phyloP scores from a whole-genome alignment of 1,140 invertebrate genomes.

The Planococcus citri region DNA sequence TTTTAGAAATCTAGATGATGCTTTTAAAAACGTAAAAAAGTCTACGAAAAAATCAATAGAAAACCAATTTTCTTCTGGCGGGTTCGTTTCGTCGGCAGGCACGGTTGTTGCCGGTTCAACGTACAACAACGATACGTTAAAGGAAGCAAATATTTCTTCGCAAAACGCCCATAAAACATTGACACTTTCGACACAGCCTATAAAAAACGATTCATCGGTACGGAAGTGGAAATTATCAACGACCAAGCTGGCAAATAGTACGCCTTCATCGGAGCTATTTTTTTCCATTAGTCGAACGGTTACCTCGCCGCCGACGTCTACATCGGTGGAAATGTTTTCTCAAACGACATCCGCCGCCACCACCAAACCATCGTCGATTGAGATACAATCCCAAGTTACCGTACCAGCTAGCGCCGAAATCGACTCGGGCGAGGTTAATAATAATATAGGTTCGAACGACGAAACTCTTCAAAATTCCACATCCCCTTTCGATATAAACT shows the following conservation, averaged over 20 bases:
- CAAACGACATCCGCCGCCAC: no score
- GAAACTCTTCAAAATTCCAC: not conserved
- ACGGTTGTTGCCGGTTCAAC: not conserved
- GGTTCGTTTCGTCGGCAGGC: not conserved
- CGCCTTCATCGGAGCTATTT: no score
- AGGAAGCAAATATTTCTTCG: not conserved
- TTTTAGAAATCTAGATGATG: not conserved
- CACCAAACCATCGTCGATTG: no score
- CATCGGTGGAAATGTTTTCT: no score
- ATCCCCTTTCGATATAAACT: not conserved
- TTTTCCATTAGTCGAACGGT: no score
- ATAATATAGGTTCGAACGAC: no score
- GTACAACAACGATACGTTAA: not conserved
- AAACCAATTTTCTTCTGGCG: not conserved
- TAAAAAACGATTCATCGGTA: not conserved
- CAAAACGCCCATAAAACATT: not conserved
- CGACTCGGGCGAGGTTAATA: no score
- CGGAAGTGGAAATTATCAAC: not conserved
- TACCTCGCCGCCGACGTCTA: no score
- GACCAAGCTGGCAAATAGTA: no score
- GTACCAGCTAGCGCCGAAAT: no score
- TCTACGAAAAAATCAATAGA: not conserved
- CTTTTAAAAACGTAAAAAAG: slow-evolving; percentile 4
- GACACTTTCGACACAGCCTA: not conserved
- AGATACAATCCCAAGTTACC: no score